Evolutionary conservation across 2,797 vertebrate genomes (phyloP).

Genomic region (Numenius phaeopus): DNA sequence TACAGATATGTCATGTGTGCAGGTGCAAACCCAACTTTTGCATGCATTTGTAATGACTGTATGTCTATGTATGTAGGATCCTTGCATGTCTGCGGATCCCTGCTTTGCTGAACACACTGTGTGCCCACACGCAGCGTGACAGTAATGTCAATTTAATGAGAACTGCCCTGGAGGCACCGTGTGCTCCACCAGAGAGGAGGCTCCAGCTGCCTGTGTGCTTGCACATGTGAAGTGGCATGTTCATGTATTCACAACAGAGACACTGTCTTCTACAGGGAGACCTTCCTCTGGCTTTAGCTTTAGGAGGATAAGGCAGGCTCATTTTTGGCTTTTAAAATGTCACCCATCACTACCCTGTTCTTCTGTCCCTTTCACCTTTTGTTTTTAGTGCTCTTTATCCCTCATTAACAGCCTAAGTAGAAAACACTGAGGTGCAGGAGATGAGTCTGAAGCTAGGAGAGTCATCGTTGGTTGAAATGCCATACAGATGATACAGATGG

Average conservation of each 20-base stretch:
- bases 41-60: fast-evolving
- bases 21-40: background rate
- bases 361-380: background rate
- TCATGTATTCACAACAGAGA: background rate
- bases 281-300: background rate
- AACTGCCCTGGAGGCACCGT: background rate
- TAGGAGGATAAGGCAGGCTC: background rate
- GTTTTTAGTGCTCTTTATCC: background rate
- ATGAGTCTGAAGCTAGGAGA: background rate
- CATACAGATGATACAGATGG: background rate
- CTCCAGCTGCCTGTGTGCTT: background rate
- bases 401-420: background rate
- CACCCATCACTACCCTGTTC: background rate
- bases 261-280: background rate
- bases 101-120: background rate
- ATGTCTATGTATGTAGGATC: fast-evolving
- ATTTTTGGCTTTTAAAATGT: background rate
- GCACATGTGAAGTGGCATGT: fast-evolving
- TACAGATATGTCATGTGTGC: fast-evolving
- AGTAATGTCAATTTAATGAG: background rate
- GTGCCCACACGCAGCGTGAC: fast-evolving
- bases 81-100: fast-evolving
- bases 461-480: background rate
- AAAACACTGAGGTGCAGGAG: background rate
- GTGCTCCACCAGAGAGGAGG: background rate